Evolutionary conservation across 2,113 vertebrate genomes (phyloP).

Genomic region (Arvicanthis niloticus): DNA sequence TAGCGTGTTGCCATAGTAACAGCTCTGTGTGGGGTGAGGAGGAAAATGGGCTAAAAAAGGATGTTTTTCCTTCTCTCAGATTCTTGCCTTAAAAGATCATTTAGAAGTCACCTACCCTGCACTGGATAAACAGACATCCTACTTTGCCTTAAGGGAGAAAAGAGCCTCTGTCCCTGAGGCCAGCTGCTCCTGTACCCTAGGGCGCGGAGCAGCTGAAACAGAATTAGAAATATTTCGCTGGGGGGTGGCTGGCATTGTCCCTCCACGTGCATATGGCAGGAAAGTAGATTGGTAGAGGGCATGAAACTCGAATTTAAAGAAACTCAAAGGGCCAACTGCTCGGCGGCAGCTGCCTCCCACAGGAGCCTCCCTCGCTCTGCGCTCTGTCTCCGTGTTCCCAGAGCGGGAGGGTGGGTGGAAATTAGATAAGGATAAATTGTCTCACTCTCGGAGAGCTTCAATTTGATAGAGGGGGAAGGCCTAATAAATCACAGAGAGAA

Average conservation of each 20-base stretch:
- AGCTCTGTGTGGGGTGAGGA: slow-evolving; percentile 66
- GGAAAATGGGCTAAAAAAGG: slow-evolving; percentile 72
- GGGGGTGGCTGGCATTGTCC: background rate
- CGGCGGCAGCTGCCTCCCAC: background rate
- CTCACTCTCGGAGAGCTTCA: slow-evolving; percentile 23
- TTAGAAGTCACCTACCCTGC: slow-evolving; percentile 59
- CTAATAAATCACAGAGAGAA: slow-evolving; percentile 16
- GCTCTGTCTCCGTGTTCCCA: background rate
- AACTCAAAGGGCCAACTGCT: background rate
- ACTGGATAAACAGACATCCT: slow-evolving; percentile 42
- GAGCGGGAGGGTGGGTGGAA: background rate
- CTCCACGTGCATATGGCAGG: fast-evolving
- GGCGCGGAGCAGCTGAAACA: fast-evolving
- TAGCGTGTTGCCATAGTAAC: slow-evolving; percentile 78
- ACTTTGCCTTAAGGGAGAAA: background rate
- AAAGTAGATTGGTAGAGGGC: background rate
- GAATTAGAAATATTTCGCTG: background rate
- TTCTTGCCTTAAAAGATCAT: slow-evolving; percentile 60
- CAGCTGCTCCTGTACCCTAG: fast-evolving
- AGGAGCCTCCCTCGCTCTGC: fast-evolving
- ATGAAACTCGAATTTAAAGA: background rate
- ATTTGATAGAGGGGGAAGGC: slow-evolving; percentile 14
- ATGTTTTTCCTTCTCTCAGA: slow-evolving; percentile 32
- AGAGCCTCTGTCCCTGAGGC: background rate
- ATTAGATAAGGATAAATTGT: slow-evolving; percentile 13